Conservation (phyloP, 1,140 invertebrate species). For the Drosophila persimilis region DNA sequence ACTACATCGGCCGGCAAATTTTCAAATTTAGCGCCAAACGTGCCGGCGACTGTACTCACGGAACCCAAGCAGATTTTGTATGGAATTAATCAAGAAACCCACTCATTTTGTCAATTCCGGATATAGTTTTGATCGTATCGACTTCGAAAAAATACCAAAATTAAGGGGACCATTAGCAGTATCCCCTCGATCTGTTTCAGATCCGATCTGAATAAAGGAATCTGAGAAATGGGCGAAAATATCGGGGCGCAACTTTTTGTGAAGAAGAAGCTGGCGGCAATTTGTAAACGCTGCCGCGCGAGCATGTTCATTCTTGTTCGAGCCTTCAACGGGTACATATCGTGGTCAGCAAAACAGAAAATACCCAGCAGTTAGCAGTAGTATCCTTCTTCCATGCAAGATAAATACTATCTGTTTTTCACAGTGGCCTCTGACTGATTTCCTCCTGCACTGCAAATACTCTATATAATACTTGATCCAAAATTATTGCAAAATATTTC, state of each 20-base stretch:
- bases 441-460: constrained; percentile 25
- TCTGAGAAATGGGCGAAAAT: constrained; percentile 39
- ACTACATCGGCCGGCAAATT: constrained; percentile 71
- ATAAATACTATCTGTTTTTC: constrained; percentile 30
- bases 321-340: constrained; percentile 81
- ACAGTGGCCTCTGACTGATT: constrained; percentile 19
- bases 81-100: constrained; percentile 82
- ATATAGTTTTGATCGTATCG: constrained; percentile 62
- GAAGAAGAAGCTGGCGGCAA: constrained; percentile 55
- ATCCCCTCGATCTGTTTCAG: constrained; percentile 18
- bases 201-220: constrained; percentile 52
- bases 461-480: constrained; percentile 44
- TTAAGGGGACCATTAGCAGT: constrained; percentile 38
- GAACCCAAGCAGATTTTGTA: constrained; percentile 82
- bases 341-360: constrained; percentile 66
- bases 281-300: constrained; percentile 46
- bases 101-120: constrained; percentile 67
- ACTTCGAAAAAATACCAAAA: constrained; percentile 26
- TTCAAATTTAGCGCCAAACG: constrained; percentile 83
- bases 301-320: constrained; percentile 78
- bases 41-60: constrained; percentile 75
- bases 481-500: constrained; percentile 63
- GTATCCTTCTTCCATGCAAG: constrained; percentile 1
- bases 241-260: constrained; percentile 25
- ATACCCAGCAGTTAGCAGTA: constrained; percentile 15